Conservation (phyloP, 2,888 invertebrate species). For the Scrobipalpa atriplicella region DNA sequence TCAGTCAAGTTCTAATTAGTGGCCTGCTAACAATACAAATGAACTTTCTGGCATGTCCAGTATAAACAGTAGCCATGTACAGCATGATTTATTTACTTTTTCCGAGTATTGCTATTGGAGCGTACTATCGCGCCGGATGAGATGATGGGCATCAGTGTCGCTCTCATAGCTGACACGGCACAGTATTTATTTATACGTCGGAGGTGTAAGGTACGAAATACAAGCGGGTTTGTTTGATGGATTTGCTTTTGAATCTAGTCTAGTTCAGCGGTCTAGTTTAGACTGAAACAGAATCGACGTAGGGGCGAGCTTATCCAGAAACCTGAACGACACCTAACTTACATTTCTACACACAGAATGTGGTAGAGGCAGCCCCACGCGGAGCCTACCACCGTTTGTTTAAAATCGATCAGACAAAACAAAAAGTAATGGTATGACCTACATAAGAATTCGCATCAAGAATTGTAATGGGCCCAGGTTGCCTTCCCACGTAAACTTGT, state of each 20-base stretch:
- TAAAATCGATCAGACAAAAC: too few relatives aligned
- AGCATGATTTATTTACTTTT: background rate
- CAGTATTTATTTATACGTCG: background rate
- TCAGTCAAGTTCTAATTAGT: background rate
- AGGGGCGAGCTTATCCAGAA: too few relatives aligned
- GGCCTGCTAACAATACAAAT: background rate
- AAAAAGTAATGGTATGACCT: too few relatives aligned
- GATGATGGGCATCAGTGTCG: constrained; percentile 18
- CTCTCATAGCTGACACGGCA: constrained; percentile 5
- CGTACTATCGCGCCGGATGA: constrained; percentile 12
- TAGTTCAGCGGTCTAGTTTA: too few relatives aligned
- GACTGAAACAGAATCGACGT: too few relatives aligned
- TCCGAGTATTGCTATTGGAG: constrained; percentile 18
- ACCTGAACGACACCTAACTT: too few relatives aligned
- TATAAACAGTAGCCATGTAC: background rate
- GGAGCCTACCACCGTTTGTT: too few relatives aligned
- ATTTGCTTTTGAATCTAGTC: too few relatives aligned
- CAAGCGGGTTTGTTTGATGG: background rate
- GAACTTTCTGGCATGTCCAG: background rate
- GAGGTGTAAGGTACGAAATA: background rate
- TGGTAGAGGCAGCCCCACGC: too few relatives aligned
- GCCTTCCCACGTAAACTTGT: background rate
- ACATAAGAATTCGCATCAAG: too few relatives aligned
- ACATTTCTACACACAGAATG: too few relatives aligned
- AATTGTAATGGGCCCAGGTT: background rate